These are phyloP conservation scores for Myanophis thanlyinensis DNA, from an alignment of 2,113 vertebrate genomes.

Conservation along the genomic window DNA sequence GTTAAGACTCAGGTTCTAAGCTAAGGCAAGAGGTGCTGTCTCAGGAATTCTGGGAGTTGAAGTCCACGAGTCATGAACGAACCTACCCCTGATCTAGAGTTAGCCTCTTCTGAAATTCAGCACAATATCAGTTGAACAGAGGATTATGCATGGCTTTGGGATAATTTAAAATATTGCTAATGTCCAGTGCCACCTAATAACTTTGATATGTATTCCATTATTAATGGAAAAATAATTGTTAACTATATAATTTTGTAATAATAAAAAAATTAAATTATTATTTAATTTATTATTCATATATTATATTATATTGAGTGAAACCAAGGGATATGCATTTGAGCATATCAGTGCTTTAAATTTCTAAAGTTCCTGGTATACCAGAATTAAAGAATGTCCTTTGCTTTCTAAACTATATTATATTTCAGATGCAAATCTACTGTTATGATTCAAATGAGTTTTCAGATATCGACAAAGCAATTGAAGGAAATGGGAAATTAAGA, in stretches of 20 bases:
- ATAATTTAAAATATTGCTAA: not conserved
- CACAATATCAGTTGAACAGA: not conserved
- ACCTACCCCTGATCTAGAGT: too few relatives aligned
- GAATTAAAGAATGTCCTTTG: not conserved
- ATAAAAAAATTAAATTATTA: not conserved
- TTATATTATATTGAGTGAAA: not conserved
- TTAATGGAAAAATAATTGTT: not conserved
- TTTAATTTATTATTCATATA: not conserved
- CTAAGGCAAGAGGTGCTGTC: too few relatives aligned
- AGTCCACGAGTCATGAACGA: too few relatives aligned
- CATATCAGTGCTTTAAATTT: not conserved
- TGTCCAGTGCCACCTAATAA: not conserved
- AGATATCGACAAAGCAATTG: constrained; percentile 84
- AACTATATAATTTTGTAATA: not conserved
- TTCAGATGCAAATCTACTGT: constrained; percentile 97
- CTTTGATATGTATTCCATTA: not conserved
- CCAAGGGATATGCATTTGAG: not conserved
- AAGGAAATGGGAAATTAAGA: constrained; percentile 84
- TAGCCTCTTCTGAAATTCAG: not conserved
- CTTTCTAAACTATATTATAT: constrained; percentile 8
- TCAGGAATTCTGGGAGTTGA: too few relatives aligned
- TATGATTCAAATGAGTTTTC: constrained; percentile 80
- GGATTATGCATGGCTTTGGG: not conserved
- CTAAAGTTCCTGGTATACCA: not conserved
- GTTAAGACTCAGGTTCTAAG: too few relatives aligned